phyloP scores from a whole-genome alignment of 1,140 invertebrate species.

The Lucilia sericata region DNA sequence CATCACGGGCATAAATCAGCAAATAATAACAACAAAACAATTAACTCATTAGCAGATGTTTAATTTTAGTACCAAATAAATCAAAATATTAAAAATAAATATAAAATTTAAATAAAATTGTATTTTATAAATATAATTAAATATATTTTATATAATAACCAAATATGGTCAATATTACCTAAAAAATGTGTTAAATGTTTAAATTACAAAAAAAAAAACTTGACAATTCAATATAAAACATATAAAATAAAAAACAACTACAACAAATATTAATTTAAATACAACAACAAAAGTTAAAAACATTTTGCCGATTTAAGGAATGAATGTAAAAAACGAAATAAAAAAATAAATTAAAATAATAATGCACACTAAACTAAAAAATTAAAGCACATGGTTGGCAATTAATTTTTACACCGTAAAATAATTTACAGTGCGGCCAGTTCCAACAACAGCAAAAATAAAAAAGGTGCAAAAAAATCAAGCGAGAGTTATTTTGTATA shows the following conservation, averaged over 20 bases:
- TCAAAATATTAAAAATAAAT: not conserved
- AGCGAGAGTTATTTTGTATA: not conserved
- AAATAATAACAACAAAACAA: too few species aligned
- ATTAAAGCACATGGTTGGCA: conserved; percentile 27
- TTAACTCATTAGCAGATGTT: too few species aligned
- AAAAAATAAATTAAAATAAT: conserved; percentile 46
- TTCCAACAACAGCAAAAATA: not conserved
- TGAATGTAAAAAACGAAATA: conserved; percentile 34
- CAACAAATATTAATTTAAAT: not conserved
- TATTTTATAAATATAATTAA: not conserved
- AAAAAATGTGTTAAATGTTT: conserved; percentile 47
- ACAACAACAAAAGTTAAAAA: not conserved
- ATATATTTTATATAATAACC: conserved; percentile 20
- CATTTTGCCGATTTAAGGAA: not conserved
- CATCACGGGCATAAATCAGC: too few species aligned
- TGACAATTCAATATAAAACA: conserved; percentile 55
- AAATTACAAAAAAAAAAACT: conserved; percentile 39
- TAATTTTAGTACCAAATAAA: too few species aligned
- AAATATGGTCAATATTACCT: conserved; percentile 53
- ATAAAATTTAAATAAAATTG: not conserved
- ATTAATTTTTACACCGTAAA: conserved; percentile 24
- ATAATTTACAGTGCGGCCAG: conserved; percentile 28
- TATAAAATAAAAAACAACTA: not conserved
- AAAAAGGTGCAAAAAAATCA: not conserved
- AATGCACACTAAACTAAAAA: conserved; percentile 18